Conservation (phyloP, 2,797 vertebrate genomes). For the Bovichtus variegatus region DNA sequence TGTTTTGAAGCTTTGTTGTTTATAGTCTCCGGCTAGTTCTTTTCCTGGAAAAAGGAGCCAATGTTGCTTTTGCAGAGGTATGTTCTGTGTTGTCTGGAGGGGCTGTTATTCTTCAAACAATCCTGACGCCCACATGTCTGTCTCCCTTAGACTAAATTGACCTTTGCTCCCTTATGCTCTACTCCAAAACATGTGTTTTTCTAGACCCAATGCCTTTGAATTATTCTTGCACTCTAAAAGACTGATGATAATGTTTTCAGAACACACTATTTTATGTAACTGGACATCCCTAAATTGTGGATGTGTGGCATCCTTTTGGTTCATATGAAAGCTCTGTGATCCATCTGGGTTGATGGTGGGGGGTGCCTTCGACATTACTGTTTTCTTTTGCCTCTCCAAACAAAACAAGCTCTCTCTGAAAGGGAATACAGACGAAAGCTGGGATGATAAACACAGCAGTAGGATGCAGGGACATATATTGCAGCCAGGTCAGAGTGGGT, state of each 20-base stretch:
- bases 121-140: constrained; percentile 49
- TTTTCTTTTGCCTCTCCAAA: constrained; percentile 82
- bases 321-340: constrained; percentile 52
- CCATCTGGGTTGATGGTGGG: constrained; percentile 78
- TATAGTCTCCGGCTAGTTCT: constrained; percentile 41
- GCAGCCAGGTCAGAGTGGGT: constrained; percentile 71
- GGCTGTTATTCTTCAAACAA: constrained; percentile 62
- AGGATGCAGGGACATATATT: constrained; percentile 69
- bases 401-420: constrained; percentile 77
- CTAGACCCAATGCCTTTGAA: constrained; percentile 7
- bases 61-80: constrained; percentile 23
- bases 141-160: constrained; percentile 46
- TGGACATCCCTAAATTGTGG: constrained; percentile 33
- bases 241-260: constrained; percentile 29
- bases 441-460: constrained; percentile 80
- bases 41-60: constrained; percentile 33
- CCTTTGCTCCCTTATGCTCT: constrained; percentile 40
- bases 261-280: constrained; percentile 27
- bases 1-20: constrained; percentile 59
- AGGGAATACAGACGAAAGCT: constrained; percentile 68
- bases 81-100: constrained; percentile 42
- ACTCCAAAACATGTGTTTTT: constrained; percentile 38
- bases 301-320: constrained; percentile 53
- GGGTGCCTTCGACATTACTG: constrained; percentile 65
- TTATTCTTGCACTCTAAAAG: constrained; percentile 8